phyloP scores from a whole-genome alignment of 2,113 vertebrate genomes.

The Alethe diademata region DNA sequence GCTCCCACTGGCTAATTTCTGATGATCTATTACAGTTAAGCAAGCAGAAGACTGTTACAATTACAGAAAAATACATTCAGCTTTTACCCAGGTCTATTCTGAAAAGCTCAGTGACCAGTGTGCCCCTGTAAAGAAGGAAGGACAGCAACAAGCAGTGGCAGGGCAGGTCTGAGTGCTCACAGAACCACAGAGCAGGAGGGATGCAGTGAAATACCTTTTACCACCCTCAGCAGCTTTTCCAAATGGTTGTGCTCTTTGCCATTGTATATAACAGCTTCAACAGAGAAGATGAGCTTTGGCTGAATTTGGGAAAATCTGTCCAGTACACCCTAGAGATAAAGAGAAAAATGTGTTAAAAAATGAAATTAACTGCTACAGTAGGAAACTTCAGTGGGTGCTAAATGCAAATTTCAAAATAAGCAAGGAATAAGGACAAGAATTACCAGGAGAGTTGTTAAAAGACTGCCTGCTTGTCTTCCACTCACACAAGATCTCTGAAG shows the following conservation, averaged over 20 bases:
- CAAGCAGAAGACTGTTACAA: neutral
- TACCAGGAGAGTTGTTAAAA: neutral
- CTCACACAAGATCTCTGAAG: neutral
- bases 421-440: neutral
- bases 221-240: constrained; percentile 89
- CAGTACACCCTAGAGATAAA: constrained; percentile 84
- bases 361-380: neutral
- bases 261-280: constrained; percentile 93
- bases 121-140: neutral
- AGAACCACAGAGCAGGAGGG: neutral
- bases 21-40: neutral
- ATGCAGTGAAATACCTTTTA: constrained; percentile 79
- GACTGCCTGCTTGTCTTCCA: neutral
- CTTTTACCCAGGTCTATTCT: neutral
- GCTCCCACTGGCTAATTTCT: neutral
- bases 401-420: neutral
- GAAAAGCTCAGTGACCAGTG: neutral
- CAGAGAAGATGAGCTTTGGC: constrained; percentile 93
- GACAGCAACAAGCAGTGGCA: neutral
- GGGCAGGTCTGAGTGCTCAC: neutral
- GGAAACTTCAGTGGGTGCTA: neutral
- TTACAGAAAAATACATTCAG: neutral
- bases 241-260: constrained; percentile 89
- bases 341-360: neutral
- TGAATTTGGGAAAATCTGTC: constrained; percentile 97